A percentile compares a stretch with the other conserved stretches of the same genome.
These are phyloP conservation scores for Lymantria monacha DNA, from an alignment of 2,888 invertebrate genomes.

Conservation along the genomic window DNA sequence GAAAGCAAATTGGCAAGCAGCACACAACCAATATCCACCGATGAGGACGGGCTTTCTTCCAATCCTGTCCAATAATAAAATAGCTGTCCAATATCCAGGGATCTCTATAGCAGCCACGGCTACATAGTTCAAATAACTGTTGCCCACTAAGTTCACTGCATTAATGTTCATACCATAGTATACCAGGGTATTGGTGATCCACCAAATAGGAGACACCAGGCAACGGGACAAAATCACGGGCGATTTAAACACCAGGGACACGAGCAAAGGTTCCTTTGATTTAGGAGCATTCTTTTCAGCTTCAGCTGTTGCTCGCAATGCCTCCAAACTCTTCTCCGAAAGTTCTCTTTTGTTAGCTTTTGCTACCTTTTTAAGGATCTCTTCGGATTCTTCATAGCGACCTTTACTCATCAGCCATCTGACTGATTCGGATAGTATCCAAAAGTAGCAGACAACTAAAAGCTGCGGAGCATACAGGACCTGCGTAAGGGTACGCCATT, in stretches of 20 bases:
- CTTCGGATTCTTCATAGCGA: constrained; percentile 84
- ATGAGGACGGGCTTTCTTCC: constrained; percentile 85
- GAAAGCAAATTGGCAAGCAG: constrained; percentile 82
- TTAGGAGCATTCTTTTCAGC: constrained; percentile 51
- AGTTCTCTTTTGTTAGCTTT: constrained; percentile 82
- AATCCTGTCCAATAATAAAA: constrained; percentile 83
- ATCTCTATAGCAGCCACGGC: constrained; percentile 86
- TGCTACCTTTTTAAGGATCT: constrained; percentile 84
- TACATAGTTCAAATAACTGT: constrained; percentile 86
- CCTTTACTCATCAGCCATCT: constrained; percentile 90
- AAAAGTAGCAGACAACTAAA: constrained; percentile 85
- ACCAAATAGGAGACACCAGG: constrained; percentile 80
- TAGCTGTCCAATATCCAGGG: constrained; percentile 86
- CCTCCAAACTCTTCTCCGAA: constrained; percentile 76
- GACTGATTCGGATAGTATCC: constrained; percentile 88
- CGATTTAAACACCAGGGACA: constrained; percentile 53
- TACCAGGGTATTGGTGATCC: constrained; percentile 86
- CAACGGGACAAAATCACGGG: constrained; percentile 56
- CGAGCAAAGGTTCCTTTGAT: constrained; percentile 60
- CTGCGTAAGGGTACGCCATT: constrained; percentile 87
- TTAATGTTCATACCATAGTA: constrained; percentile 88
- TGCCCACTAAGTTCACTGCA: constrained; percentile 85
- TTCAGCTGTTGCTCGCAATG: constrained; percentile 60
- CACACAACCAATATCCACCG: constrained; percentile 84
- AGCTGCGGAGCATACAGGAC: constrained; percentile 88